Conservation (phyloP, 1,140 invertebrate genomes). For the Thalassaphorura encarpata region DNA sequence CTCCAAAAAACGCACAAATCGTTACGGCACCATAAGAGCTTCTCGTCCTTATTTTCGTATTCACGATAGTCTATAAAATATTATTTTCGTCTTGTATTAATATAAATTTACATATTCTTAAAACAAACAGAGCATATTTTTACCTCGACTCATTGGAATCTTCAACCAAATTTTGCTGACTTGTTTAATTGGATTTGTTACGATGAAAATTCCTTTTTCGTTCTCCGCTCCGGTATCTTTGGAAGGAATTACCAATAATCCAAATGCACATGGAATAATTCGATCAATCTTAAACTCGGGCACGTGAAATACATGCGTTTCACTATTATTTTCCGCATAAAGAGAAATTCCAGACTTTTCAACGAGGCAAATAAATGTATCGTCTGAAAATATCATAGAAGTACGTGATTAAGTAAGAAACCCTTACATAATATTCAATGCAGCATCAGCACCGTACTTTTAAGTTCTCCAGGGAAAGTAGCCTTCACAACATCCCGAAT, state of each 20-base stretch:
- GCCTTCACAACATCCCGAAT: slow-evolving; percentile 20
- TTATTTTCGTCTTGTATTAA: too few relatives aligned
- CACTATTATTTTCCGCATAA: slow-evolving; percentile 19
- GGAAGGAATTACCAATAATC: slow-evolving; percentile 25
- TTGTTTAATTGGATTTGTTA: slow-evolving; percentile 31
- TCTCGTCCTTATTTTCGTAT: slow-evolving; percentile 19
- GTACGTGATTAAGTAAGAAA: neutral
- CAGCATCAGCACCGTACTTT: neutral
- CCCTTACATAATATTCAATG: neutral
- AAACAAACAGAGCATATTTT: too few relatives aligned
- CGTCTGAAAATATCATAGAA: slow-evolving; percentile 2
- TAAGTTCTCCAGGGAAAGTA: slow-evolving; percentile 6
- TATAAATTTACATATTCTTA: too few relatives aligned
- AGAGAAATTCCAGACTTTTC: slow-evolving; percentile 30
- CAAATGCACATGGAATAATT: slow-evolving; percentile 17
- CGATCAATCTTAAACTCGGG: slow-evolving; percentile 28
- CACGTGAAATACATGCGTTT: slow-evolving; percentile 27
- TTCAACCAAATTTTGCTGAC: slow-evolving; percentile 25
- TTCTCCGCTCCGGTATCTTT: neutral
- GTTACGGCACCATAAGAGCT: slow-evolving; percentile 22
- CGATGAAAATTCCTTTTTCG: slow-evolving; percentile 20
- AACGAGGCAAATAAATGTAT: slow-evolving; percentile 21
- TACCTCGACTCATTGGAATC: too few relatives aligned
- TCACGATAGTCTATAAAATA: slow-evolving; percentile 20
- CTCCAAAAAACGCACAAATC: slow-evolving; percentile 30